Conservation (phyloP, 2,888 invertebrate species). For the Cryptocheilus praepositus region DNA sequence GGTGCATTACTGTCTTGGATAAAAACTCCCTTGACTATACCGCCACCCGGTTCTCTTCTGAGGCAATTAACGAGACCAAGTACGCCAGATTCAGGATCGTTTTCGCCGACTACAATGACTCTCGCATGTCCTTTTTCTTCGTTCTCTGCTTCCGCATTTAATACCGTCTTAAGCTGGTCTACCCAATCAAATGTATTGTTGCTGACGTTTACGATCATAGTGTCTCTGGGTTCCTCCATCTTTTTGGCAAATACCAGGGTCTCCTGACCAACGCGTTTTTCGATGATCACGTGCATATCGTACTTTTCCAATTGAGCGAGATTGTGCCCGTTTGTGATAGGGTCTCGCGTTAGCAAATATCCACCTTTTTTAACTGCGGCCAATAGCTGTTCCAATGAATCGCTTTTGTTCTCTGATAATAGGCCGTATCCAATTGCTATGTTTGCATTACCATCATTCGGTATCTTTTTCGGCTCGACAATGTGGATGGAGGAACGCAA, state of each 20-base stretch:
- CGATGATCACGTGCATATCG: slow-evolving; percentile 57
- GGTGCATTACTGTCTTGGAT: slow-evolving; percentile 80
- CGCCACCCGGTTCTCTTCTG: slow-evolving; percentile 83
- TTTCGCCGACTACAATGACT: slow-evolving; percentile 82
- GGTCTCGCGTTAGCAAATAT: slow-evolving; percentile 64
- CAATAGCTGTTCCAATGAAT: slow-evolving; percentile 32
- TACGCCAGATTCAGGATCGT: slow-evolving; percentile 82
- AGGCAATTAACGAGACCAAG: slow-evolving; percentile 93
- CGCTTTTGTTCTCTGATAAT: slow-evolving; percentile 63
- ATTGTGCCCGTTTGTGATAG: slow-evolving; percentile 20
- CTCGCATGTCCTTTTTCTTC: slow-evolving; percentile 75
- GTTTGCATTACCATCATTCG: slow-evolving; percentile 76
- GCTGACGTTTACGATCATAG: slow-evolving; percentile 53
- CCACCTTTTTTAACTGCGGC: slow-evolving; percentile 49
- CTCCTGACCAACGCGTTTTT: slow-evolving; percentile 53
- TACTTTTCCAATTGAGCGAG: slow-evolving; percentile 8
- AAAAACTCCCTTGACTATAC: slow-evolving; percentile 79
- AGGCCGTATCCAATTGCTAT: slow-evolving; percentile 77
- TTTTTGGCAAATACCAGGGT: slow-evolving; percentile 57
- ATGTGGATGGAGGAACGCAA: slow-evolving; percentile 77
- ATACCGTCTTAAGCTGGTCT: slow-evolving; percentile 61
- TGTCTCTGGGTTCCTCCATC: slow-evolving; percentile 55
- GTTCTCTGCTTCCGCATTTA: slow-evolving; percentile 72
- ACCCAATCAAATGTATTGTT: slow-evolving; percentile 72
- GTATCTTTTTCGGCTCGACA: slow-evolving; percentile 79